phyloP scores from a whole-genome alignment of 92 coral and sea anemone genomes.

The Siderastrea siderea region DNA sequence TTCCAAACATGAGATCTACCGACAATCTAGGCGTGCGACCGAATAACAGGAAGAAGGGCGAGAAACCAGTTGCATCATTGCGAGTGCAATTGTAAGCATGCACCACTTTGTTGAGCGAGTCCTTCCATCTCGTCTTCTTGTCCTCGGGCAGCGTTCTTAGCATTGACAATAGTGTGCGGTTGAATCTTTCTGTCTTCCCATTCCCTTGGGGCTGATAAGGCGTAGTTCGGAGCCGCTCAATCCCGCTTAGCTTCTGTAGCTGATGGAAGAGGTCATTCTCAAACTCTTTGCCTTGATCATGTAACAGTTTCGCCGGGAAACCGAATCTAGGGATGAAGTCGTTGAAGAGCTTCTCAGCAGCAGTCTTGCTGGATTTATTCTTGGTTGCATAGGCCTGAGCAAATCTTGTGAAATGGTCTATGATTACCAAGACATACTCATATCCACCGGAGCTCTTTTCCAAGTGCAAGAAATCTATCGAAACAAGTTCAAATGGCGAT shows the following conservation, averaged over 20 bases:
- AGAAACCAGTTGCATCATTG: conserved; percentile 50
- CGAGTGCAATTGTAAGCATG: conserved; percentile 34
- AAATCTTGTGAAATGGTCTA: conserved; percentile 47
- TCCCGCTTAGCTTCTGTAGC: background rate
- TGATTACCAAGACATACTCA: conserved; percentile 50
- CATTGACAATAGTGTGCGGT: conserved; percentile 17
- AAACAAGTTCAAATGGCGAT: conserved; percentile 54
- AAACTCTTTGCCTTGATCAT: conserved; percentile 38
- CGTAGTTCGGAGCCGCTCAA: background rate
- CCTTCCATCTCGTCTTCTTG: conserved; percentile 27
- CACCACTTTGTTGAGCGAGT: conserved; percentile 29
- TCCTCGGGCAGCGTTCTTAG: conserved; percentile 36
- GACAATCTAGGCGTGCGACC: conserved; percentile 64
- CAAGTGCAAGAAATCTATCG: conserved; percentile 58
- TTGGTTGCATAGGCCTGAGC: conserved; percentile 58
- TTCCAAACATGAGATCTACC: conserved; percentile 50
- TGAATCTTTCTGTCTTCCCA: background rate
- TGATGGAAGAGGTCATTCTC: conserved; percentile 1
- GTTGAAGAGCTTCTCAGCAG: conserved; percentile 36
- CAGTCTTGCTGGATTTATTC: conserved; percentile 27
- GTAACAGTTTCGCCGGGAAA: conserved; percentile 19
- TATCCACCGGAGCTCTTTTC: conserved; percentile 38
- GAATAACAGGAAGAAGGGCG: conserved; percentile 42
- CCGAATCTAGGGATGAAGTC: conserved; percentile 33
- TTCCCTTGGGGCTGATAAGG: background rate